Evolutionary conservation across 2,797 vertebrate genomes (phyloP), one percentile per base, ranked within the genome.

Genomic region (Botia almorhae): DNA sequence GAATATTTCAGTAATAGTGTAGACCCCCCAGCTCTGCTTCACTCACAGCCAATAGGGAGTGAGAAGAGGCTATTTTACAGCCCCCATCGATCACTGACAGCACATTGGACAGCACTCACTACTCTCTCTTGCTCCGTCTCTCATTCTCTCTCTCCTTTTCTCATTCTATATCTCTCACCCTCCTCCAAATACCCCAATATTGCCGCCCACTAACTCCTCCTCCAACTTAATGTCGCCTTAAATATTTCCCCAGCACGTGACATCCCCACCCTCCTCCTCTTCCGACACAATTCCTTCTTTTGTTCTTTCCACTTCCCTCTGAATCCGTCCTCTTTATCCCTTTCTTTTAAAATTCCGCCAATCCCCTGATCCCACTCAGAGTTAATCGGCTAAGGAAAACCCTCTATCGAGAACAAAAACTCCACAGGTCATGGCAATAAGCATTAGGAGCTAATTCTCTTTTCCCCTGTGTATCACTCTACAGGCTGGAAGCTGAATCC

Each of bases 401-500:
- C 74, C 46, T 82, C 51, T 33, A 26, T 72, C n/a, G 58, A 77
- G 75, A 83, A 80, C 75, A 69, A 65, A 71, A 65, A 26, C 46
- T 79, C 78, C 48, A 60, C 75, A 80, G 64, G 69, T 82, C 78
- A 67, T 46, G 55, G 74, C 50, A 64, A 80, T 74, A 68, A 82
- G 64, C 60, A 82, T 43, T 81, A 69, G 63, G 55, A 69, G 43
- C 70, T 82, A 82, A 75, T 84, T 74, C 61, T 55, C 73, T 76
- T 70, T 77, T 82, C 74, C 74, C 70, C 72, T 82, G 71, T 85
- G 72, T 86, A 82, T 83, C 83, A 71, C 61, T 68, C 58, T 77
- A 64, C 69, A 99, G 97, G 96, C 89, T 99, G 97, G 97, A 98
- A 98, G 93, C 93, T 99, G 89, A 98, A 98, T 84, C 97, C 97